Conservation (phyloP, 2,888 invertebrate genomes). For the Scaptomyza parva region DNA sequence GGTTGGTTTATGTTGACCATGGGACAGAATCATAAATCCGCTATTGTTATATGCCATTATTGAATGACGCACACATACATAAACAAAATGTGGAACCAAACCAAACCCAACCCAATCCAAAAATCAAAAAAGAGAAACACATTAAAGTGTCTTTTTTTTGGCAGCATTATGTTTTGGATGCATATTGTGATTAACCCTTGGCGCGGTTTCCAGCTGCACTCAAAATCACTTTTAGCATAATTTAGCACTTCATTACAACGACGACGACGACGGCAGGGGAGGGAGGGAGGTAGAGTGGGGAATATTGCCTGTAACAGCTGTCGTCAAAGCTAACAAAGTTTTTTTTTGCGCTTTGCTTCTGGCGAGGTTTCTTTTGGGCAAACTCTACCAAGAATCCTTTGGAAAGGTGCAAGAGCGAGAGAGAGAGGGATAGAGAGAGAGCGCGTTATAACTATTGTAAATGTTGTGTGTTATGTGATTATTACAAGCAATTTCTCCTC, state of each 20-base stretch:
- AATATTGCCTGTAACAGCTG: no score
- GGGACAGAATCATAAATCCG: conserved; percentile 52
- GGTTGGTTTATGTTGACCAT: conserved; percentile 2
- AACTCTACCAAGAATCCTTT: no score
- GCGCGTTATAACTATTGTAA: neutral
- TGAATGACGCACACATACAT: conserved; percentile 65
- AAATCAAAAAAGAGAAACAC: neutral
- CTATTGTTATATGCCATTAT: conserved; percentile 43
- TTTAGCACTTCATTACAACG: conserved; percentile 70
- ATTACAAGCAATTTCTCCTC: no score
- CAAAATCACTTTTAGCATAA: conserved; percentile 74
- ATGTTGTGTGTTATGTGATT: no score
- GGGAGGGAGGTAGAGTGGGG: no score
- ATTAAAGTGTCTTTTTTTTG: conserved; percentile 12
- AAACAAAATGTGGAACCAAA: conserved; percentile 38
- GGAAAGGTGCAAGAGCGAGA: no score
- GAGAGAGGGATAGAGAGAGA: neutral
- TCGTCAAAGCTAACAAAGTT: no score
- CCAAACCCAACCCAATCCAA: neutral
- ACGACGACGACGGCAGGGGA: no score
- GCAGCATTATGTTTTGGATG: conserved; percentile 33
- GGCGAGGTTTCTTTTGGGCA: no score
- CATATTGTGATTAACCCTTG: conserved; percentile 40
- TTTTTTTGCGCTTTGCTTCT: no score
- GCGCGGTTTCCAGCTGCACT: no score